Conservation (phyloP, 2,888 invertebrate genomes). For the Callyntrura sp. region DNA sequence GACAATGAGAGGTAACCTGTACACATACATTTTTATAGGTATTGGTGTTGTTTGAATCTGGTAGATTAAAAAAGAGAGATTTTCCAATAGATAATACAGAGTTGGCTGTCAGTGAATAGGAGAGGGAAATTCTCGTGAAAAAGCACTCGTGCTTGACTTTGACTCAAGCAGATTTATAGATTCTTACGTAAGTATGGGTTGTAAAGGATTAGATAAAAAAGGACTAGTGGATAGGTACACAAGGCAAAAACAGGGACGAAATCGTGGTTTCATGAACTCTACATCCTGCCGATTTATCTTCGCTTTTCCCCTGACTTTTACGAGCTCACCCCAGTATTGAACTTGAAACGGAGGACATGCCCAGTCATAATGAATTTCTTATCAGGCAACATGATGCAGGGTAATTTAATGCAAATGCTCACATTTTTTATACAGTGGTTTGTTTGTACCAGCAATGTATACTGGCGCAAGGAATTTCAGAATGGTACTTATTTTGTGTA, state of each 20-base stretch:
- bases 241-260: too few relatives aligned
- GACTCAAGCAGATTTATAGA: too few relatives aligned
- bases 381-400: background rate
- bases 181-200: too few relatives aligned
- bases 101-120: too few relatives aligned
- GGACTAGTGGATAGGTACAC: too few relatives aligned
- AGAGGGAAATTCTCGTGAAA: too few relatives aligned
- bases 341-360: constrained; percentile 15
- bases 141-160: too few relatives aligned
- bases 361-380: constrained; percentile 17
- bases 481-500: background rate
- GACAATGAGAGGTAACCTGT: background rate
- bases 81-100: constrained; percentile 7
- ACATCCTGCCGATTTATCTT: background rate
- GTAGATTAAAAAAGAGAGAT: background rate
- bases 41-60: background rate
- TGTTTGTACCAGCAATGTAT: background rate
- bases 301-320: background rate
- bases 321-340: background rate
- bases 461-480: background rate
- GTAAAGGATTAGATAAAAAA: too few relatives aligned
- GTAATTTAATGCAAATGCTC: too few relatives aligned
- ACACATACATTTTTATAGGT: too few relatives aligned
- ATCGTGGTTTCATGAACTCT: constrained; percentile 10
- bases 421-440: background rate